These are phyloP conservation scores for Cossypha niveicapilla DNA, from an alignment of 2,797 vertebrate species.

Conservation along the genomic window DNA sequence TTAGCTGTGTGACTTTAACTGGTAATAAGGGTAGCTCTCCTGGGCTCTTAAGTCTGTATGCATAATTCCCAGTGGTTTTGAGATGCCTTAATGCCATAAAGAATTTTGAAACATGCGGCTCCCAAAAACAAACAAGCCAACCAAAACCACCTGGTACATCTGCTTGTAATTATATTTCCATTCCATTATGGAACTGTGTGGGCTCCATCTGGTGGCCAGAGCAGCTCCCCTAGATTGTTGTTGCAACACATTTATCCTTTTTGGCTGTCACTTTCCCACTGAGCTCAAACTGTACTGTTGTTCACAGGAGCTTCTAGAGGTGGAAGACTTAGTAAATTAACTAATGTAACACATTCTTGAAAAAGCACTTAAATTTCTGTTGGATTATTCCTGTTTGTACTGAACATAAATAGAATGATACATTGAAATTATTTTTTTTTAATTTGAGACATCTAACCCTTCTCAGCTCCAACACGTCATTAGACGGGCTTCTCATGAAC, in stretches of 20 bases:
- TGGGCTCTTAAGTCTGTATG: background rate
- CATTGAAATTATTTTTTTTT: background rate
- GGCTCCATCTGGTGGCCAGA: conserved; percentile 76
- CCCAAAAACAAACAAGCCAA: background rate
- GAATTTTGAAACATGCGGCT: background rate
- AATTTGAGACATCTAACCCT: background rate
- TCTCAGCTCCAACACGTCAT: background rate
- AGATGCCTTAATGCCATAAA: background rate
- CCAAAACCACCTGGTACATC: background rate
- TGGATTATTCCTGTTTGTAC: background rate
- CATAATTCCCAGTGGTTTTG: background rate
- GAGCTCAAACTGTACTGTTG: background rate
- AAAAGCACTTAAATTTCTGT: background rate
- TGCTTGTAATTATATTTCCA: background rate
- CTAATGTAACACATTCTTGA: background rate
- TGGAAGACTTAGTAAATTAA: background rate
- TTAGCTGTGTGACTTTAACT: background rate
- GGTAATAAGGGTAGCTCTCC: background rate
- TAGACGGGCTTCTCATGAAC: background rate
- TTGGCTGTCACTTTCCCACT: background rate
- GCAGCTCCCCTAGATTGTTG: background rate
- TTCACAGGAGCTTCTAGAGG: background rate
- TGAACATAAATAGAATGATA: background rate
- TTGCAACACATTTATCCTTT: background rate
- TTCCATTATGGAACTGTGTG: conserved; percentile 31